Conservation (phyloP, 2,888 invertebrate genomes). For the Anticlea derivata region DNA sequence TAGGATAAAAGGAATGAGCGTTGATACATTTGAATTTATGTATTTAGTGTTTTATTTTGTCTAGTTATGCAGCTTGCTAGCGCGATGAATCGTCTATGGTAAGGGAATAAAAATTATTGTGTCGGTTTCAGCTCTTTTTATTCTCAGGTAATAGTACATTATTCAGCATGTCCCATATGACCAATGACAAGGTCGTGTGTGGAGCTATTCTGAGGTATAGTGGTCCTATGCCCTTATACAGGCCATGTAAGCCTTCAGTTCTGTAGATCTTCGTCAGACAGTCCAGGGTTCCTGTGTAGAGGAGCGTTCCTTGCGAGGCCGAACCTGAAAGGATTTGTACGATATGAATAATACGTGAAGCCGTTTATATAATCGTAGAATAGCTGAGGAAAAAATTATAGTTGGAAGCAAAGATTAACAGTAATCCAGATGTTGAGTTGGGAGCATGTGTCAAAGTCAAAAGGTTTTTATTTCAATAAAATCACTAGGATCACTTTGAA, state of each 20-base stretch:
- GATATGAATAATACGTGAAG: neutral
- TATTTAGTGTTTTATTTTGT: too few species aligned
- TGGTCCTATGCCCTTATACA: constrained; percentile 91
- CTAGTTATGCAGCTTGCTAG: neutral
- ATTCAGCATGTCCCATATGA: constrained; percentile 88
- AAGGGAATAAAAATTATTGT: constrained; percentile 22
- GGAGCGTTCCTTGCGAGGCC: constrained; percentile 83
- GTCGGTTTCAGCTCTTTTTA: constrained; percentile 46
- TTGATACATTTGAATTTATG: too few species aligned
- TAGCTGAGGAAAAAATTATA: too few species aligned
- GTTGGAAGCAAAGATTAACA: too few species aligned
- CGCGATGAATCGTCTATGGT: neutral
- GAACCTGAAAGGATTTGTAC: constrained; percentile 75
- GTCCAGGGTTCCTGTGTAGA: constrained; percentile 90
- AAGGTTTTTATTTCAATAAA: too few species aligned
- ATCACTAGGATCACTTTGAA: too few species aligned
- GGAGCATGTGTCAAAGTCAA: too few species aligned
- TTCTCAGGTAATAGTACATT: constrained; percentile 52
- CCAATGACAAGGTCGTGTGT: constrained; percentile 89
- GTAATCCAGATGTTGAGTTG: too few species aligned
- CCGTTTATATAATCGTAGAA: too few species aligned
- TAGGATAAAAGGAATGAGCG: too few species aligned
- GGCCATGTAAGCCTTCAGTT: constrained; percentile 90
- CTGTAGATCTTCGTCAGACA: constrained; percentile 90
- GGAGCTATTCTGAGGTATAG: constrained; percentile 90